Base-by-base conservation (phyloP, 2,888 invertebrate genomes). In the Uloborus plumipes region DNA sequence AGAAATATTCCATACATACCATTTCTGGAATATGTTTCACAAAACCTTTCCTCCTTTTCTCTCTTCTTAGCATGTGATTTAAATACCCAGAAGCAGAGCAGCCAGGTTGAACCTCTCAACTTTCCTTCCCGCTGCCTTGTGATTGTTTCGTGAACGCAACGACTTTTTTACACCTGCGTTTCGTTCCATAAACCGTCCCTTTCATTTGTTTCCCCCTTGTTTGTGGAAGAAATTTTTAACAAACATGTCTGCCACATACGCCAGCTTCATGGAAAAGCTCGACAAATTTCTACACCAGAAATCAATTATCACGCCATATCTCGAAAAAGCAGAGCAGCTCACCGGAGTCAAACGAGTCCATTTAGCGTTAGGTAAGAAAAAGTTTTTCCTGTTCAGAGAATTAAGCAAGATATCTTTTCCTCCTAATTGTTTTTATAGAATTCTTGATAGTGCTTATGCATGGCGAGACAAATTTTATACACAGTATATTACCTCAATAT, bases 311-410 rank as follows among this genome's bases (percentile, higher is more conserved):
- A 82, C 81, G 11, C 81, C 84, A 50, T 72, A 84, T 20, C 76
- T 96, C 85, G 92, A 91, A 31, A 88, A 90, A 84, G 90, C 92
- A 7, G 96, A 96, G 89, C 89, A 90, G 85, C 93, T 93, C 88
- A 93, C 93, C 86, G 94, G 94, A 87, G 90, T 95, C 69, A 93
- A 93, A 88, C 91, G 95, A 86, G 89, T 93, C 39, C 94, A 95
- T 89, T 87, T 95, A 86, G 94, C 94, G 89, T 88, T 93, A 86
- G 95, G 96, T 95, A 91, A 75, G 77, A 58, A 7, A 26, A 26
- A 11, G 0, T 64, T 20, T 64, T 64, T 49, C 64, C 49, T n/a
- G 4, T 20, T 64, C 2, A 18, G 39, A 31, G 2, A 11, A 59
- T 15, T 59, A 15, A 13, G 20, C 18, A 9, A 11, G 22, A 20